Evolutionary conservation across 2,888 invertebrate genomes (phyloP).

Genomic region (Lepidocyrtoides sp.): DNA sequence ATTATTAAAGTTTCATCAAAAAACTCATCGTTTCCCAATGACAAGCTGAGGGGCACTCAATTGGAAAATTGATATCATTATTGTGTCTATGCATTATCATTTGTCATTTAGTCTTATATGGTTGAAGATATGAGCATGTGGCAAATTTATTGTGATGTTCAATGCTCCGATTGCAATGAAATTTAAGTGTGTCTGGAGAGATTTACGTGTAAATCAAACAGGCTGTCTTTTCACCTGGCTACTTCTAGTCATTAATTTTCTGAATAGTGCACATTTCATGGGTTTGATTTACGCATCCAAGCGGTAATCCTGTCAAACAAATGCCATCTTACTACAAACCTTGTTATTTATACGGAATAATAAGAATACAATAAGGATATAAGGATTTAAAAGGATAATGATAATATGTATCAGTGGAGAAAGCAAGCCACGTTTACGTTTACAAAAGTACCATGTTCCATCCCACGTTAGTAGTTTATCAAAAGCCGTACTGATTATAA

Average conservation of each 20-base stretch:
- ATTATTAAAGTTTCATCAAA: not conserved
- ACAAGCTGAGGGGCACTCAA: not conserved
- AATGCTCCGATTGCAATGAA: too few relatives aligned
- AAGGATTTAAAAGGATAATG: too few relatives aligned
- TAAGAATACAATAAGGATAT: not conserved
- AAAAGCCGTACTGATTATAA: too few relatives aligned
- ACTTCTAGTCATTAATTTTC: not conserved
- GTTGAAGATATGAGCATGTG: not conserved
- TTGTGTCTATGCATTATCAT: not conserved
- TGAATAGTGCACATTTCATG: not conserved
- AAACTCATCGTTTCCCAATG: not conserved
- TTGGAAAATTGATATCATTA: constrained; percentile 19
- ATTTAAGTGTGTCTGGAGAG: too few relatives aligned
- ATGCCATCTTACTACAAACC: too few relatives aligned
- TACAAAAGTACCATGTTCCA: too few relatives aligned
- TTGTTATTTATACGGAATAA: too few relatives aligned
- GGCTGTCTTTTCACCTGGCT: not conserved
- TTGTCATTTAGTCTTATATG: not conserved
- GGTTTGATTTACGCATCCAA: not conserved
- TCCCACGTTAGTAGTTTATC: too few relatives aligned
- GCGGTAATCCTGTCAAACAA: not conserved
- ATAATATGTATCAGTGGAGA: too few relatives aligned
- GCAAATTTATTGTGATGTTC: not conserved
- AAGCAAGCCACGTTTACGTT: too few relatives aligned
- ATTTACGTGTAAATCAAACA: too few relatives aligned